Evolutionary conservation across 2,113 vertebrate species (phyloP), one percentile per base, ranked within the genome.

Genomic region (Zosterops hypoxanthus): DNA sequence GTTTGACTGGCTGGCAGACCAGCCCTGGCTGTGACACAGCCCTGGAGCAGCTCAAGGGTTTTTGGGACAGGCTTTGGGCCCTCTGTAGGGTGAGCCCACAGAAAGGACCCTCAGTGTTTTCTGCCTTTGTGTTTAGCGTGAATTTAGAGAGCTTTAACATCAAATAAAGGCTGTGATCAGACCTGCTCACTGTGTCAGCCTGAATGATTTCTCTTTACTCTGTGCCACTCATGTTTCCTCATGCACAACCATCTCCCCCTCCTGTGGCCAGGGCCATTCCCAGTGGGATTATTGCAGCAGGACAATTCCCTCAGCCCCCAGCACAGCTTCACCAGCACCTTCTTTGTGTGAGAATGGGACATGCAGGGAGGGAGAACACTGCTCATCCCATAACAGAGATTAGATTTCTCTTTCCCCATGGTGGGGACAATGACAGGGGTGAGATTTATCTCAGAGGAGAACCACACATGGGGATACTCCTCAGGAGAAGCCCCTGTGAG

Each of bases 211-310:
- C 25, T 5, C 46, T 59, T 34, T 29, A 11, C 28, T 75, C 53
- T 55, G 36, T 1, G 6, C 34, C 11, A 4, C 0, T 6, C 6
- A 1, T 0, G 1, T 25, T 69, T 85, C 65, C 36, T 33, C 34
- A 9, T 33, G 26, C 36, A 49, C 28, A 60, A 1, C 28, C 14
- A 8, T 46, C 47, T 64, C 12, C 6, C 36, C 15, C 33, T 73
- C 13, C 50, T 19, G 0, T 4, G 34, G 53, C 7, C 6, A 6
- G 76, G 55, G 36, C 47, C 19, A 26, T 86, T 59, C 36, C 57
- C 6, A 1, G 34, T 4, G 13, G 49, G 46, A 14, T 72, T 41
- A 21, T 60, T 55, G 81, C 57, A 68, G 57, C 53, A 28, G 29
- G 42, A 12, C 20, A 15, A 6, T 79, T 50, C 28, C 68, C 34